phyloP scores from a whole-genome alignment of 2,113 vertebrate species.

The Equus przewalskii region DNA sequence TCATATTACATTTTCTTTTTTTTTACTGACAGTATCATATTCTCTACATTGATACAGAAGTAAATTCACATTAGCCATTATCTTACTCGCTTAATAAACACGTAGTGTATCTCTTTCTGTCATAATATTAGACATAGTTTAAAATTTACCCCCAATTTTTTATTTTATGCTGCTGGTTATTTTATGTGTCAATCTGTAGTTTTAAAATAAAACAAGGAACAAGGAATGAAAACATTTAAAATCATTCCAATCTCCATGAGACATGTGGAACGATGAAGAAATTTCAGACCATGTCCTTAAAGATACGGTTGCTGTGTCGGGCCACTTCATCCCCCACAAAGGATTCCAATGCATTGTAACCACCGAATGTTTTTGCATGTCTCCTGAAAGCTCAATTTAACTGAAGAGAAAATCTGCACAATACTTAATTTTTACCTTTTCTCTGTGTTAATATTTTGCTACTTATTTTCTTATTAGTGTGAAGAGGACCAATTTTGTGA shows the following conservation, averaged over 20 bases:
- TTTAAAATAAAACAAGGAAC: constrained; percentile 44
- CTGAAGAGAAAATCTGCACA: neutral
- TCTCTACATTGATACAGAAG: neutral
- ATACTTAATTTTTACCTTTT: neutral
- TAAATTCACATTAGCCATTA: neutral
- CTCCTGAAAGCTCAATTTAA: neutral
- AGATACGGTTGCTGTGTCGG: neutral
- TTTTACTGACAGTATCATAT: neutral
- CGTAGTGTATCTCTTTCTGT: neutral
- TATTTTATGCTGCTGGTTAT: neutral
- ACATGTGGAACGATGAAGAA: neutral
- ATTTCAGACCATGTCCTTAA: neutral
- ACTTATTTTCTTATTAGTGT: neutral
- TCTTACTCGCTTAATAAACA: neutral
- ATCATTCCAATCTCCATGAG: neutral
- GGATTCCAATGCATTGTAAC: neutral
- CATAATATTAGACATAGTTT: neutral
- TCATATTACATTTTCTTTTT: neutral
- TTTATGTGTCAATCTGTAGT: neutral
- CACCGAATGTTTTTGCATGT: neutral
- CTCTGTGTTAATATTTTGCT: neutral
- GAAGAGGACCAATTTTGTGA: neutral
- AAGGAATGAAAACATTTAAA: neutral
- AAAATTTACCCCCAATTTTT: neutral
- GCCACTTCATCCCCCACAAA: neutral